Conservation (phyloP, 2,888 invertebrate species). For the Andrena dorsata region DNA sequence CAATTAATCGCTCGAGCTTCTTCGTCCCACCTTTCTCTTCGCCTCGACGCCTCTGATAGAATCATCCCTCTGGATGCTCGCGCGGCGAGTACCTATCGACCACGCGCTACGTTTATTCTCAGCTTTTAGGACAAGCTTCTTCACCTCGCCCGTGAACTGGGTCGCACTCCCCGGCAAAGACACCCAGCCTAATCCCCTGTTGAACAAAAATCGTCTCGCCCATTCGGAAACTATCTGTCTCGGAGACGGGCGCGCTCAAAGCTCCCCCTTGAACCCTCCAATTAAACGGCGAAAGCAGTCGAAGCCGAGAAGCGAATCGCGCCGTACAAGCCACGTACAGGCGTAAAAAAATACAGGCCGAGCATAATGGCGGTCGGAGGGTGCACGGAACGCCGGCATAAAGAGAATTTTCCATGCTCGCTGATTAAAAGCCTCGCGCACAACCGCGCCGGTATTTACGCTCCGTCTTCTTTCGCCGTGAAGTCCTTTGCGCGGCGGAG, state of each 20-base stretch:
- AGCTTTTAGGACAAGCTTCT: too few species aligned
- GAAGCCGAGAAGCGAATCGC: slow-evolving; percentile 18
- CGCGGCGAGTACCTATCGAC: neutral
- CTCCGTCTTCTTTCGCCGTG: slow-evolving; percentile 28
- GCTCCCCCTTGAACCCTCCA: neutral
- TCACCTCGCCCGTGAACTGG: too few species aligned
- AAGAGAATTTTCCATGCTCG: slow-evolving; percentile 67
- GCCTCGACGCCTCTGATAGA: slow-evolving; percentile 4
- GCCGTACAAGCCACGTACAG: slow-evolving; percentile 3
- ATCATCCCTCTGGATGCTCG: neutral
- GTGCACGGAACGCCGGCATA: slow-evolving; percentile 32
- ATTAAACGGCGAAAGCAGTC: neutral
- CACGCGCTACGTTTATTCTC: neutral
- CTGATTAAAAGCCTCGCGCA: slow-evolving; percentile 77
- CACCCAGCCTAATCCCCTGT: too few species aligned
- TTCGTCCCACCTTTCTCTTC: neutral
- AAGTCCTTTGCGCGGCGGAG: slow-evolving; percentile 8
- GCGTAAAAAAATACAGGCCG: slow-evolving; percentile 24
- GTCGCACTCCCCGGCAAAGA: too few species aligned
- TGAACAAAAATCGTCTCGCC: too few species aligned
- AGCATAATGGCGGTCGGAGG: slow-evolving; percentile 42
- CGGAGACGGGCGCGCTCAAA: neutral
- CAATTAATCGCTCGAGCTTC: slow-evolving; percentile 50
- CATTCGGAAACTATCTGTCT: neutral
- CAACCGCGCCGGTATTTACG: slow-evolving; percentile 43